phyloP scores from a whole-genome alignment of 2,888 invertebrate species.

The Caenorhabditis imperialis region DNA sequence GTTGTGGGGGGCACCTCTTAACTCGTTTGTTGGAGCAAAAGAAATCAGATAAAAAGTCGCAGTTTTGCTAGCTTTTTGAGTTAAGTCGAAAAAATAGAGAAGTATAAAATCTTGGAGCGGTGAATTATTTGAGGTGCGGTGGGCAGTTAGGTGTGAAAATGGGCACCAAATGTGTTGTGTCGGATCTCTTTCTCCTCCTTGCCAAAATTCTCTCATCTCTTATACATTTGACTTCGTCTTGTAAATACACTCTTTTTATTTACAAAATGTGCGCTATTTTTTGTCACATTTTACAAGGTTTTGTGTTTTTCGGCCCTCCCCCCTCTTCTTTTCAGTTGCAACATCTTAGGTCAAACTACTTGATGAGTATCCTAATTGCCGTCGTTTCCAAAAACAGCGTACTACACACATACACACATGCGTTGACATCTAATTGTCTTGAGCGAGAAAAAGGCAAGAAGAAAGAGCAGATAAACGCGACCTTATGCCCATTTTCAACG shows the following conservation, averaged over 20 bases:
- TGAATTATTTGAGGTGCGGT: slow-evolving; percentile 12
- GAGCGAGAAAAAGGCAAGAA: slow-evolving; percentile 19
- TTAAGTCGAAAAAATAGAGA: too few relatives aligned
- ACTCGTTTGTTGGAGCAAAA: slow-evolving; percentile 11
- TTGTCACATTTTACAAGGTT: too few relatives aligned
- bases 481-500: slow-evolving; percentile 6
- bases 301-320: background rate
- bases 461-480: slow-evolving; percentile 9
- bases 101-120: too few relatives aligned
- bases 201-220: slow-evolving; percentile 1
- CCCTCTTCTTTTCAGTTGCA: slow-evolving; percentile 20
- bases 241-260: too few relatives aligned
- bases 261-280: too few relatives aligned
- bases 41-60: slow-evolving; percentile 11
- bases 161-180: background rate
- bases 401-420: too few relatives aligned
- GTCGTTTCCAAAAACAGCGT: slow-evolving; percentile 37
- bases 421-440: slow-evolving; percentile 42
- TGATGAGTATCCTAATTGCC: slow-evolving; percentile 47
- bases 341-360: slow-evolving; percentile 46
- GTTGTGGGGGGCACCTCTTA: slow-evolving; percentile 7
- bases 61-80: too few relatives aligned
- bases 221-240: slow-evolving; percentile 5
- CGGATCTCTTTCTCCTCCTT: background rate
- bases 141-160: slow-evolving; percentile 16